Base-by-base conservation (phyloP, 2,888 invertebrate genomes). In the Andrena minutula region DNA sequence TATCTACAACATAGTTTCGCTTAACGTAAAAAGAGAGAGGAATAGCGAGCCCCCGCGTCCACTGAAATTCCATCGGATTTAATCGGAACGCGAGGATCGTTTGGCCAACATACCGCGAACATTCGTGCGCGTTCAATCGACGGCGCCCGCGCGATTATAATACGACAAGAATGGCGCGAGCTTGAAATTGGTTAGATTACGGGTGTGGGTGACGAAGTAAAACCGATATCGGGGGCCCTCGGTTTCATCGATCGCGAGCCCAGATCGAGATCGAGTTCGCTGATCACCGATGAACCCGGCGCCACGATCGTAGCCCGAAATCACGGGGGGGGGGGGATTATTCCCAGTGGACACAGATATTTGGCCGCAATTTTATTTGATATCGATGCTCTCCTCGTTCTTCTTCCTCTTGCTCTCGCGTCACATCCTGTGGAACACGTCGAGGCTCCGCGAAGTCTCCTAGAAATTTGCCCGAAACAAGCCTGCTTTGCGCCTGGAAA, bases 11-110 rank as follows among this genome's bases (percentile, higher is more conserved):
- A 35, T 41, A 35, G 51, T 63, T 53, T 35, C 26, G 32, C n/a
- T 28, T 76, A 68, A 30, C n/a, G 61, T 49, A 61, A 77, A 58
- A 53, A 72, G 30, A 68, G 66, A 64, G 10, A 63, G 32, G 47
- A 65, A 80, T 58, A 66, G 49, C 5, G 12, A 28, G 41, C 28
- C 20, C 28, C 6, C 12, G 28, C 56, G 56, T 26, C 26, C 28
- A 26, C 32, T 26, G 23, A 64, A 32, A 49, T 51, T 61, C 10
- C 23, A 47, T 70, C 41, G 41, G 41, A 68, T 68, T 28, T 20
- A 10, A 41, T 41, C 41, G 41, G 41, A 41, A 41, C 32, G 47
- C 65, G 28, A 10, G 47, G 28, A 65, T 65, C 47, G 35, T 4
- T 30, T 20, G 41, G 41, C 41, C 41, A 41, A 41, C 41, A 41